Evolutionary conservation across 2,888 invertebrate genomes (phyloP).

Genomic region (Lissocephala sabroskyi): DNA sequence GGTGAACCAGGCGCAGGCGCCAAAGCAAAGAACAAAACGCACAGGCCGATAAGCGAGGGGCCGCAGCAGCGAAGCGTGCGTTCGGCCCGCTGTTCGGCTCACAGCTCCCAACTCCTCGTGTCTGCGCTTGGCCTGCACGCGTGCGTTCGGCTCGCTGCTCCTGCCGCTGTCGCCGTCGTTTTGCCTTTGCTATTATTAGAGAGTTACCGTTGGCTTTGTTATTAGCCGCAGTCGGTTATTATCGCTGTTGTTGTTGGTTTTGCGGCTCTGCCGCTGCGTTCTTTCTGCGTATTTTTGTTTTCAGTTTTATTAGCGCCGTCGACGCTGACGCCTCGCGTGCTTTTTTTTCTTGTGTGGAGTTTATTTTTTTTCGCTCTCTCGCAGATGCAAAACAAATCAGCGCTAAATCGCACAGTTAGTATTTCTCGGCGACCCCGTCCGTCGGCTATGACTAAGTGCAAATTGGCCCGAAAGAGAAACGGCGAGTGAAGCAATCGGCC

Average conservation of each 20-base stretch:
- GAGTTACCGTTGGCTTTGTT: slow-evolving; percentile 59
- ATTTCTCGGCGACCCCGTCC: too few relatives aligned
- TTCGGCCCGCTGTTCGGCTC: neutral
- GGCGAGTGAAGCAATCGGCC: slow-evolving; percentile 15
- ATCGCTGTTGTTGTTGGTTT: neutral
- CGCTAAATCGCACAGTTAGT: slow-evolving; percentile 4
- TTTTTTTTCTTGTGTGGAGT: too few relatives aligned
- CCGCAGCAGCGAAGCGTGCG: slow-evolving; percentile 50
- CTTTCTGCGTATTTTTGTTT: slow-evolving; percentile 59
- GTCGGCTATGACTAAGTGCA: too few relatives aligned
- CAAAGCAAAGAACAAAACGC: slow-evolving; percentile 4
- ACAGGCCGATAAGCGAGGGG: neutral
- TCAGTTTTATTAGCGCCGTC: slow-evolving; percentile 58
- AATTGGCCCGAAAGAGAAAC: too few relatives aligned
- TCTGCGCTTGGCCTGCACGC: too few relatives aligned
- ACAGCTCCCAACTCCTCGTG: too few relatives aligned
- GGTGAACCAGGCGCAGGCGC: neutral
- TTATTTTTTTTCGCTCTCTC: too few relatives aligned
- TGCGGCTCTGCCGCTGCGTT: slow-evolving; percentile 30
- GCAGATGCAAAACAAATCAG: too few relatives aligned
- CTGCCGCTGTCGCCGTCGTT: neutral
- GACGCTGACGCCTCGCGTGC: slow-evolving; percentile 47
- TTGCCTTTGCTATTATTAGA: slow-evolving; percentile 53
- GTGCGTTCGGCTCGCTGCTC: neutral
- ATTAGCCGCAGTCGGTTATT: slow-evolving; percentile 25